Base-by-base conservation (phyloP, 2,888 invertebrate genomes). In the Artemia sp. region DNA sequence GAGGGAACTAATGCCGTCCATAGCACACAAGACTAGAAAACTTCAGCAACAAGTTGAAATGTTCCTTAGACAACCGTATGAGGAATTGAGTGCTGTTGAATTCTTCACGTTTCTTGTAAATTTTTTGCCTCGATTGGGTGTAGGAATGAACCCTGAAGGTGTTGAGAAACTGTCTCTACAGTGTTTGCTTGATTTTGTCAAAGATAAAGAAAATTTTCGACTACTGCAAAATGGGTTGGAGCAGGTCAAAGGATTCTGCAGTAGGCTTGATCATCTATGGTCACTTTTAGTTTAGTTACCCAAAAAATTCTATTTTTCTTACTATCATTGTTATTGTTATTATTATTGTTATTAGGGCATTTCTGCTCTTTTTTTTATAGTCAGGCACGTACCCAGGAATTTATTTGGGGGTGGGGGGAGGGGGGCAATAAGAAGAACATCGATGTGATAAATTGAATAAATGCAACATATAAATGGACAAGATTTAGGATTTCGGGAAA, bases 41-140 rank as follows among this genome's bases (percentile, higher is more conserved):
- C 24, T 58, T 19, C 14, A 58, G 24, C 24, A 24, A 24, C 64
- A 58, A 58, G 64, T 58, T 24, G 24, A 10, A 19, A 24, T 24
- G 10, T 58, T 19, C 64, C 12, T 58, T 8, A 24, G 14, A 24
- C n/a, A 58, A 19, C 64, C 64, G n/a, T 11, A 24, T 58, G 64
- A 8, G 8, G 14, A n/a, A 19, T 24, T 58, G 9, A 24, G n/a
- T n/a, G 24, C 14, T 58, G 64, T 58, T 24, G 64, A 58, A 24
- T 58, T 58, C 11, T 58, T 58, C 64, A 58, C 64, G 10, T 58
- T 58, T 58, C 64, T 58, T n/a, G 24, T 58, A n/a, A 58, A n/a
- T 24, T 58, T 58, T 24, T 24, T 58, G 8, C 64, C 64, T 24
- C n/a, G 24, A 24, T 24, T 58, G 2, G 64, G 64, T n/a, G 10